Percentiles rank a stretch among this genome's conserved stretches.
Conservation (phyloP, 2,797 vertebrate species). For the Delichon dasypus region DNA sequence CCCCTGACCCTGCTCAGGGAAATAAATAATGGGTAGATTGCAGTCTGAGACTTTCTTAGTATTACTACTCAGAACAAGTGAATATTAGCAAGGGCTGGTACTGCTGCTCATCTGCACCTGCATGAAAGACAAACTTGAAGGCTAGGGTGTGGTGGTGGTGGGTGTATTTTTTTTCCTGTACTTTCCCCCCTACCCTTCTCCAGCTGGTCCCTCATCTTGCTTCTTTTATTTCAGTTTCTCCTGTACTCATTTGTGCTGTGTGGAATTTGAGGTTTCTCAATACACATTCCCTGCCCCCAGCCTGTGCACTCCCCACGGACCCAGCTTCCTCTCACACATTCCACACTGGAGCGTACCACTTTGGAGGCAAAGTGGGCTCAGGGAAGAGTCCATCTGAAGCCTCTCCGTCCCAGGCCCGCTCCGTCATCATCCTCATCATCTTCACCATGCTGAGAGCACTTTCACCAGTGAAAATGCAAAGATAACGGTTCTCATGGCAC, state of each 20-base stretch:
- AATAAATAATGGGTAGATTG: constrained; percentile 27
- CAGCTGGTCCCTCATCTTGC: constrained; percentile 50
- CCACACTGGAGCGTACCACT: constrained; percentile 60
- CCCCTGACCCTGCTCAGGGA: constrained; percentile 5
- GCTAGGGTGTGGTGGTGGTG: constrained; percentile 44
- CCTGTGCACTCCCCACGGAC: constrained; percentile 36
- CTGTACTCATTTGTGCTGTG: constrained; percentile 39
- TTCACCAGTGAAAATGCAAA: constrained; percentile 71
- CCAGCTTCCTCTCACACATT: constrained; percentile 74
- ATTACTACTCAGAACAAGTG: background rate
- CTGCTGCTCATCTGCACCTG: constrained; percentile 47
- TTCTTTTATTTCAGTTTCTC: constrained; percentile 60
- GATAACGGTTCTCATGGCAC: constrained; percentile 78
- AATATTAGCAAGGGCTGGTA: constrained; percentile 19
- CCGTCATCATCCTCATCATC: constrained; percentile 18
- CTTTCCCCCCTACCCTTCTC: background rate
- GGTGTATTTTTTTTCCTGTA: constrained; percentile 45
- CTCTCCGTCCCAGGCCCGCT: constrained; percentile 11
- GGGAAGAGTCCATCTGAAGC: constrained; percentile 71
- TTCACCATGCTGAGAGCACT: background rate
- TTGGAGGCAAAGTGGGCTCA: constrained; percentile 48
- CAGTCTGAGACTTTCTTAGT: background rate
- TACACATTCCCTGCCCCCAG: constrained; percentile 52
- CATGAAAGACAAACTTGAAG: constrained; percentile 1
- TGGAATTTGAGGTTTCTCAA: constrained; percentile 67